phyloP scores from a whole-genome alignment of 2,113 vertebrate species.

The Chitala chitala region DNA sequence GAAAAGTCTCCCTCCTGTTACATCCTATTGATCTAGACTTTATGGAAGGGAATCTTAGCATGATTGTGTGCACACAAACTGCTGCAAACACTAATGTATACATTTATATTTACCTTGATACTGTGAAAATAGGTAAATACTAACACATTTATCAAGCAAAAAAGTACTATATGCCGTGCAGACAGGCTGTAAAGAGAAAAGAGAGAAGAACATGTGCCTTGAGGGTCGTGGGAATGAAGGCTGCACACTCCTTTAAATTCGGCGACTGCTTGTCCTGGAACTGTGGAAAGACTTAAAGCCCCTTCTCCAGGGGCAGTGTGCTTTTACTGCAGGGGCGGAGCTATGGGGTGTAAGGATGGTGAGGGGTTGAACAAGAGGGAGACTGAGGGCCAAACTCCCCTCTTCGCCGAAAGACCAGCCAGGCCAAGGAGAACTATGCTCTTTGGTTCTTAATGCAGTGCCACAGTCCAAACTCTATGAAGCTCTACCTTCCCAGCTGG shows the following conservation, averaged over 20 bases:
- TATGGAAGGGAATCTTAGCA: neutral
- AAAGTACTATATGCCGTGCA: neutral
- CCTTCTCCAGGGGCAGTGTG: conserved; percentile 25
- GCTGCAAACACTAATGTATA: too few relatives aligned
- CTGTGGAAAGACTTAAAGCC: conserved; percentile 27
- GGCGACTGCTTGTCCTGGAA: conserved; percentile 49
- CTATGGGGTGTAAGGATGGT: conserved; percentile 36
- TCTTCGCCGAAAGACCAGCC: neutral
- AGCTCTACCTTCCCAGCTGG: neutral
- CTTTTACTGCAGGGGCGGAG: conserved; percentile 24
- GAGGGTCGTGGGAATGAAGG: neutral
- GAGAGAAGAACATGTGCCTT: neutral
- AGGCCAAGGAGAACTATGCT: too few relatives aligned
- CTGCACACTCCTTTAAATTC: conserved; percentile 28
- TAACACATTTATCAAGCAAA: neutral
- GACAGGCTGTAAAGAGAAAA: neutral
- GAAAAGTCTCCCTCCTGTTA: neutral
- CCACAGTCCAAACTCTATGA: neutral
- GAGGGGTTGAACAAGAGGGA: conserved; percentile 40
- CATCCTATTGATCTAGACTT: neutral
- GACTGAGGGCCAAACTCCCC: conserved; percentile 14
- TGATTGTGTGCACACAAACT: neutral
- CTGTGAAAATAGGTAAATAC: too few relatives aligned
- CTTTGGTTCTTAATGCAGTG: neutral
- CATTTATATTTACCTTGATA: too few relatives aligned